phyloP scores from a whole-genome alignment of 2,113 vertebrate genomes.

The Syrmaticus mikado region DNA sequence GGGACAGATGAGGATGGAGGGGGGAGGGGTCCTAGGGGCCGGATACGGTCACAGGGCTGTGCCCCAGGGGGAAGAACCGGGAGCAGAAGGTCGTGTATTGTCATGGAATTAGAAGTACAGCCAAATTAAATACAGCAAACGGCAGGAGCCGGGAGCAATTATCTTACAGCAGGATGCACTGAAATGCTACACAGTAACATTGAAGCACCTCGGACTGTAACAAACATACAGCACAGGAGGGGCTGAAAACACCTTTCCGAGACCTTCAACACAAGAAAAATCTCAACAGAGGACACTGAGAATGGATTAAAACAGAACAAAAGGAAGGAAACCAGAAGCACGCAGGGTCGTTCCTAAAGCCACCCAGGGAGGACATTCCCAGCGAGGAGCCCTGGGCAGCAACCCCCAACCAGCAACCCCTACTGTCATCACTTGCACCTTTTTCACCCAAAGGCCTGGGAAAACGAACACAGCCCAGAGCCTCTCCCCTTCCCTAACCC shows the following conservation, averaged over 20 bases:
- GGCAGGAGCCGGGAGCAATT: slow-evolving; percentile 34
- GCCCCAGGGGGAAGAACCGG: slow-evolving; percentile 26
- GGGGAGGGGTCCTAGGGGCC: no score
- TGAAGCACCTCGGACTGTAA: slow-evolving; percentile 62
- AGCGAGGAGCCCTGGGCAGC: neutral
- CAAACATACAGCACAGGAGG: slow-evolving; percentile 23
- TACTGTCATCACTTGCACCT: neutral
- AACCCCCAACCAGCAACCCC: neutral
- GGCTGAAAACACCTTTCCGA: slow-evolving; percentile 50
- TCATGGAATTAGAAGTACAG: slow-evolving; percentile 69
- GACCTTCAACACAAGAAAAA: slow-evolving; percentile 19
- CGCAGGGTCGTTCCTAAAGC: neutral
- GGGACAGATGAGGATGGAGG: neutral
- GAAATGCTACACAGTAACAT: slow-evolving; percentile 64
- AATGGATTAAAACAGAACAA: neutral
- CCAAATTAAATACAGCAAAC: slow-evolving; percentile 67
- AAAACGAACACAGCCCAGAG: slow-evolving; percentile 16
- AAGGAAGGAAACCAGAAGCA: neutral
- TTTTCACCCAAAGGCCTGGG: neutral
- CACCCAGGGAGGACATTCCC: neutral
- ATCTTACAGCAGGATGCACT: slow-evolving; percentile 60
- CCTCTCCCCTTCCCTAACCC: neutral
- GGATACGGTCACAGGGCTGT: no score
- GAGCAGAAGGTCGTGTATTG: slow-evolving; percentile 62
- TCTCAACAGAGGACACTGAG: neutral